Evolutionary conservation across 2,888 invertebrate genomes (phyloP), one percentile per base, ranked within the genome.

Genomic region (Silvanus unidentatus): DNA sequence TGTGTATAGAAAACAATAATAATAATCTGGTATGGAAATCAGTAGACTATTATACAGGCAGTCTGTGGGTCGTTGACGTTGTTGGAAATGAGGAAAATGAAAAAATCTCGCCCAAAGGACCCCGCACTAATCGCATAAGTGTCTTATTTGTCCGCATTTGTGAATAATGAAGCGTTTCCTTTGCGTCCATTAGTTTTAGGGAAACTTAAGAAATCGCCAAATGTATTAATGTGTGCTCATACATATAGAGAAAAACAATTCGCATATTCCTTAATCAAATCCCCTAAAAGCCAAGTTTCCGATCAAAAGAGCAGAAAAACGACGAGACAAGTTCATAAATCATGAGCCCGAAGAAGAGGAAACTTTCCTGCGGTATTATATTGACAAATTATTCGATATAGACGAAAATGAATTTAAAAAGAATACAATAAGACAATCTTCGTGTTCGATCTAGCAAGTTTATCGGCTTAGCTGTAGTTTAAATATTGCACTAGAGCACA

Each of bases 121-220:
- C 47, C 48, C 49, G n/a, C n/a, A n/a, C 51, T 55, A 58, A 58
- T 58, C 58, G 52, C 42, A 37, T 47, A 50, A 60, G 53, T 60
- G 57, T 54, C 54, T 57, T 55, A 57, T 56, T 59, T 54, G 52
- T n/a, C 54, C 54, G 55, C 53, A n/a, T 51, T 50, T 45, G 54
- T 55, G 53, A 58, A 58, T 57, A 57, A 58, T 58, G 54, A 55
- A 57, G 48, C 52, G 48, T 58, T 56, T 58, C 56, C 56, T 48
- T 44, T 42, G 43, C 48, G 47, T 50, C 49, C 54, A 54, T 56
- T 56, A 54, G 8, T 3, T 22, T 22, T n/a, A n/a, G 8, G 22
- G 8, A 22, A 22, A 22, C 22, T 44, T 52, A 22, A 22, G 22
- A 22, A 22, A 5, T 22, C 8, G 22, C 8, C 22, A 22, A 22